A percentile compares a stretch with the other conserved stretches of the same genome.
Evolutionary conservation across 2,888 invertebrate genomes (phyloP).

Genomic region (Phymatocera aterrima): DNA sequence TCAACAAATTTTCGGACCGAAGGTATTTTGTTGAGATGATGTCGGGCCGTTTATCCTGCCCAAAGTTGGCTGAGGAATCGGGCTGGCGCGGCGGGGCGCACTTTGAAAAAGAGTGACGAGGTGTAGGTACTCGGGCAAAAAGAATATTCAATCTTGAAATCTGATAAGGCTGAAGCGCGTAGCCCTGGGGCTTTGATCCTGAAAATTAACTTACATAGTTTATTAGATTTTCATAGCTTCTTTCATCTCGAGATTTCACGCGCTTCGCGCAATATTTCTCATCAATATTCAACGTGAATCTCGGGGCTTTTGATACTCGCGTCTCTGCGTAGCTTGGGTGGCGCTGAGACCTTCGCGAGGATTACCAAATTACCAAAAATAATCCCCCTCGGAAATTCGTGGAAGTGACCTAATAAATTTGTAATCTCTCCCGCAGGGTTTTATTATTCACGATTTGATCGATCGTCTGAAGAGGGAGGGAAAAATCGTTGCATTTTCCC

Average conservation of each 20-base stretch:
- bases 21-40: background rate
- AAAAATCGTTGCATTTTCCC: too few relatives aligned
- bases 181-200: conserved; percentile 31
- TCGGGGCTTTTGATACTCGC: background rate
- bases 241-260: conserved; percentile 21
- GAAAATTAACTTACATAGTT: conserved; percentile 31
- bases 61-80: background rate
- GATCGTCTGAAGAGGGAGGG: background rate
- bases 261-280: background rate
- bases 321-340: background rate
- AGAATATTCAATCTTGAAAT: conserved; percentile 23
- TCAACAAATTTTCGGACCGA: background rate
- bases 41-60: background rate
- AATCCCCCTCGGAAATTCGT: background rate
- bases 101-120: background rate
- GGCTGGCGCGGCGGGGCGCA: background rate
- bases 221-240: conserved; percentile 7
- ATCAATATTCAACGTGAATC: conserved; percentile 36
- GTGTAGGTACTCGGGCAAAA: background rate
- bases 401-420: conserved; percentile 17
- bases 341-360: background rate
- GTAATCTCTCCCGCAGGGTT: conserved; percentile 14
- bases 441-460: conserved; percentile 2
- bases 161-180: background rate
- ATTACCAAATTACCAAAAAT: conserved; percentile 28